Evolutionary conservation across 2,888 invertebrate species (phyloP).

Genomic region (Erebia palarica): DNA sequence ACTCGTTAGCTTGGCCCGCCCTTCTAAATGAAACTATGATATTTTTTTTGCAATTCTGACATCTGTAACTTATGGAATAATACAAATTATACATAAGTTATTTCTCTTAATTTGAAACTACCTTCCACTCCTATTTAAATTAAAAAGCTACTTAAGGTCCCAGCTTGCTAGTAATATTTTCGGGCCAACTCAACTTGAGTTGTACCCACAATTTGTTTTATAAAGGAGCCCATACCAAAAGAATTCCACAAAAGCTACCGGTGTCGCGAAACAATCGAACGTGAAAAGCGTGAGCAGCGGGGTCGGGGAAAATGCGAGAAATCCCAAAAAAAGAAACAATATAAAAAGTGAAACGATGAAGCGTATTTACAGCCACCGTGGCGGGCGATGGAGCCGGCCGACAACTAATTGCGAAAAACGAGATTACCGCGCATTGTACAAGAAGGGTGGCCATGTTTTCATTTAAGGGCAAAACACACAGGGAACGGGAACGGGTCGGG

Average conservation of each 20-base stretch:
- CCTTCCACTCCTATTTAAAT: too few relatives aligned
- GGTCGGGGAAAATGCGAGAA: conserved; percentile 36
- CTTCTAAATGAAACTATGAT: too few relatives aligned
- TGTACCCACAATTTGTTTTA: conserved; percentile 28
- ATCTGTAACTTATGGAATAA: too few relatives aligned
- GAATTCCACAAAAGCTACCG: conserved; percentile 15
- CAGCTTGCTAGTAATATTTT: not conserved
- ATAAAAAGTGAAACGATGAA: conserved; percentile 56
- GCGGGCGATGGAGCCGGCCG: conserved; percentile 66
- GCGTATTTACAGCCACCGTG: conserved; percentile 61
- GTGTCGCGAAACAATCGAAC: conserved; percentile 31
- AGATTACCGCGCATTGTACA: conserved; percentile 70
- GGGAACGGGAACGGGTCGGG: too few relatives aligned
- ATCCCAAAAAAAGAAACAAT: conserved; percentile 53
- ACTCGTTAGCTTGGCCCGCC: too few relatives aligned
- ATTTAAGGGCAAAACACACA: too few relatives aligned
- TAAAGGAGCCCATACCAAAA: conserved; percentile 48
- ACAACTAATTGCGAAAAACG: conserved; percentile 77
- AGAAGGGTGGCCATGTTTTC: conserved; percentile 50
- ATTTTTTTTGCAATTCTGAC: too few relatives aligned
- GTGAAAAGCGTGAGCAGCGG: conserved; percentile 42
- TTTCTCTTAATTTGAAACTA: too few relatives aligned
- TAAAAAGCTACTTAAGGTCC: not conserved
- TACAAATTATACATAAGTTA: too few relatives aligned
- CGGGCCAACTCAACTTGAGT: not conserved